Conservation (phyloP, 2,797 vertebrate genomes). For the Sebastes minor region DNA sequence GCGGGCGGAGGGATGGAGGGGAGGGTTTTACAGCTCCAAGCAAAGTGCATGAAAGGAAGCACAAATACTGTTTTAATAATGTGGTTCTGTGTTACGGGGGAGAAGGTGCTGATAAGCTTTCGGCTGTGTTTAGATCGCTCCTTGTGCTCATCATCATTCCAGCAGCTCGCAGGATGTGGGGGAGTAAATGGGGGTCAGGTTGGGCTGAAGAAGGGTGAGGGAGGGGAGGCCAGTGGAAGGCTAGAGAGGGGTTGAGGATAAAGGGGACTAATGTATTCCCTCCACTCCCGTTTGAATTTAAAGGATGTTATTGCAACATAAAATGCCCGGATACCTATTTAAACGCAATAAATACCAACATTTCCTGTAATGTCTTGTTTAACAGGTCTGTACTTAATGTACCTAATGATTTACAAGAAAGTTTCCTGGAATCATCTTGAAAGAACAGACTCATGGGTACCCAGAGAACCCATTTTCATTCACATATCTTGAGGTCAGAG, state of each 20-base stretch:
- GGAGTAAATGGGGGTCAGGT: constrained; percentile 32
- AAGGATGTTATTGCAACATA: background rate
- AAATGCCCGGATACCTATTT: background rate
- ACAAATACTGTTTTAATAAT: constrained; percentile 3
- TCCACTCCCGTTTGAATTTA: background rate
- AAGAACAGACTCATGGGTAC: background rate
- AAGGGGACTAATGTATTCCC: background rate
- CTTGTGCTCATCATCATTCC: constrained; percentile 36
- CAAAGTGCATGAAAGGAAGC: constrained; percentile 45
- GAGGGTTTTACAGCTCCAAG: constrained; percentile 49
- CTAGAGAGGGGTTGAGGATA: constrained; percentile 34
- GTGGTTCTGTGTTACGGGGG: constrained; percentile 1
- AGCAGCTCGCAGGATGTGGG: constrained; percentile 35
- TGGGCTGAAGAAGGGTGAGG: constrained; percentile 36
- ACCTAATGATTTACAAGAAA: background rate
- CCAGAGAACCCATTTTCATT: too few relatives aligned
- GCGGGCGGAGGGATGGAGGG: constrained; percentile 1
- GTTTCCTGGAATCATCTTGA: background rate
- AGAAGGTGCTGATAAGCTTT: constrained; percentile 21
- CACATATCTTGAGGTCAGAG: too few relatives aligned
- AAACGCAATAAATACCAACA: background rate
- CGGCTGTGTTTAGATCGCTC: constrained; percentile 53
- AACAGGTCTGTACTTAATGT: too few relatives aligned
- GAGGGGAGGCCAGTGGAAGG: constrained; percentile 41
- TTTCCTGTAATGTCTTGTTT: background rate